These are phyloP conservation scores for Eupeodes corollae DNA, from an alignment of 1,140 invertebrate genomes.

Conservation along the genomic window DNA sequence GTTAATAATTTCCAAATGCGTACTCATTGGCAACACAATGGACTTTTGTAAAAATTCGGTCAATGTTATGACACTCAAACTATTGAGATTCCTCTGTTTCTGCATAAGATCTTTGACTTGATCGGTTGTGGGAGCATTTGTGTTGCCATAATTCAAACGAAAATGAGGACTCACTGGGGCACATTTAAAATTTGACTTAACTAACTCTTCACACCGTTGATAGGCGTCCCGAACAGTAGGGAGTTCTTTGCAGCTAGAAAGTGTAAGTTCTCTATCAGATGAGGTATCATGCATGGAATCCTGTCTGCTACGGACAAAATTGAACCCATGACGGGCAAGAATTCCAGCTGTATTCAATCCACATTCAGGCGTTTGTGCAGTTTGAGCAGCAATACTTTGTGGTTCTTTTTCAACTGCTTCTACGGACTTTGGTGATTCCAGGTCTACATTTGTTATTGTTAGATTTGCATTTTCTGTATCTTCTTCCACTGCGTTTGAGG, in stretches of 20 bases:
- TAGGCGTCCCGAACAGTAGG: constrained; percentile 10
- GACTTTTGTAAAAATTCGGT: constrained; percentile 54
- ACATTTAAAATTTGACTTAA: constrained; percentile 9
- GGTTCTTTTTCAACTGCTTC: neutral
- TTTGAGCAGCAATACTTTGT: neutral
- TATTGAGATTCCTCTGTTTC: constrained; percentile 15
- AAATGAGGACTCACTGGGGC: constrained; percentile 4
- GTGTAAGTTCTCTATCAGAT: neutral
- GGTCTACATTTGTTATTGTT: neutral
- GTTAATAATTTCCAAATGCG: constrained; percentile 55
- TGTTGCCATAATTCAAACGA: constrained; percentile 3
- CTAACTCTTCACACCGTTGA: constrained; percentile 5
- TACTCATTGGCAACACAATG: constrained; percentile 51
- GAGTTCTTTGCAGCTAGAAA: neutral
- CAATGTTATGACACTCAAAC: constrained; percentile 43
- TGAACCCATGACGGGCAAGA: neutral
- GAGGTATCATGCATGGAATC: neutral
- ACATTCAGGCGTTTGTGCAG: constrained; percentile 8
- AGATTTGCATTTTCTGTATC: neutral
- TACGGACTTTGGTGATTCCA: neutral
- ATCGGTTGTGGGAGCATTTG: neutral
- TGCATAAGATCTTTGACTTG: neutral
- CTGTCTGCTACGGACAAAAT: neutral
- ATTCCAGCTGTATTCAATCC: constrained; percentile 7
- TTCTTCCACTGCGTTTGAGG: neutral